Base-by-base conservation (phyloP, 2,888 invertebrate species). In the Drosophila mercatorum region DNA sequence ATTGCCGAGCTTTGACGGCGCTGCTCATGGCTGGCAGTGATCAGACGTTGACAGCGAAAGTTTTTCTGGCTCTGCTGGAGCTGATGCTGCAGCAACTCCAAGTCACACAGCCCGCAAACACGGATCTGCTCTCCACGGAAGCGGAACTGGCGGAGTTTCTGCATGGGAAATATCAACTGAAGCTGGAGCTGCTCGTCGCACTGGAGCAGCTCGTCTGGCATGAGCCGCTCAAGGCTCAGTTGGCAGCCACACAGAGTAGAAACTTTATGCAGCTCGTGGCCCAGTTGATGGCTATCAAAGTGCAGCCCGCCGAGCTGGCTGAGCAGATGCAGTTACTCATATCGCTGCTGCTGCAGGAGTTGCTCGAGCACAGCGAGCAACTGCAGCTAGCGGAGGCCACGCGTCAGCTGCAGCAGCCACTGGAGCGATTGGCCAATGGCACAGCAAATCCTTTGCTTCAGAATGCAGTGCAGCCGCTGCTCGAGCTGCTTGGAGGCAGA, bases 121-220 rank as follows among this genome's bases (percentile, higher is more conserved):
- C 80, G 17, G 91, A 90, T 49, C 75, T 92, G 6, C 59, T 93
- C 0, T 77, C 82, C 11, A 81, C 72, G 0, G 90, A 92, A 56
- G 77, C 89, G 3, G 93, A 92, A 38, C 69, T 92, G 2, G 55
- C 85, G 12, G 64, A 82, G 3, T 89, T 90, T 51, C 47, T 92
- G 0, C 80, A 88, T 6, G 28, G 68, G 5, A 91, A 91, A 56
- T 92, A 89, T 68, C 86, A 89, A 34, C 65, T 84, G 0, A 89
- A 88, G 63, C 70, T 92, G 17, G 80, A 91, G n/a, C 81, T 93
- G 43, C 69, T 93, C 0, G 72, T 90, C 8, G 85, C 90, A 4
- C 82, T 93, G 0, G 91, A 90, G n/a, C 85, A 90, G 31, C 72
- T 93, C 31, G 84, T 92, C 0, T 78, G 89, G n/a, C 89, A 91